Evolutionary conservation across 2,888 invertebrate species (phyloP).

Genomic region (Corbicula japonica): DNA sequence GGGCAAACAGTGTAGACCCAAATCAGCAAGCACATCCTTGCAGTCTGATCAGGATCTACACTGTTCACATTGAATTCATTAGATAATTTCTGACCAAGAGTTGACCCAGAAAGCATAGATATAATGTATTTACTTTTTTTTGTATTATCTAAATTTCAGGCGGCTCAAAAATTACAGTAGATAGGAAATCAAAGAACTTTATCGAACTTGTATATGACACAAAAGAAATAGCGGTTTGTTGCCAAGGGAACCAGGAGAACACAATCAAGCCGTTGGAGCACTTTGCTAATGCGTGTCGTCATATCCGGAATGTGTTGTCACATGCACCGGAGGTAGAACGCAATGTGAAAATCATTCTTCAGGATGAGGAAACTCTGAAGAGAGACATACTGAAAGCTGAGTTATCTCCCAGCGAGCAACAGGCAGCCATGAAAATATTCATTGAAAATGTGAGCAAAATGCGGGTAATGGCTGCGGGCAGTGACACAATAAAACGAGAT

Average conservation of each 20-base stretch:
- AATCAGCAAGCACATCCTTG: too few relatives aligned
- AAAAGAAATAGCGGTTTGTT: conserved; percentile 68
- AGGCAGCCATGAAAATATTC: conserved; percentile 71
- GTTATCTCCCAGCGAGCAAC: conserved; percentile 64
- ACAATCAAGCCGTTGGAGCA: conserved; percentile 70
- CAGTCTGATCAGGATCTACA: too few relatives aligned
- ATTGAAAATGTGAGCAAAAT: conserved; percentile 75
- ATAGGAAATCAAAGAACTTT: conserved; percentile 72
- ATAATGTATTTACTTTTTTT: too few relatives aligned
- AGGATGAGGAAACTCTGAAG: conserved; percentile 73
- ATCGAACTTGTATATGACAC: conserved; percentile 72
- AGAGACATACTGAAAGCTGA: conserved; percentile 76
- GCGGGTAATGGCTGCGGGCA: conserved; percentile 67
- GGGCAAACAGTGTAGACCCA: too few relatives aligned
- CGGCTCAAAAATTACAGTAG: conserved; percentile 68
- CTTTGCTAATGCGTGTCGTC: conserved; percentile 74
- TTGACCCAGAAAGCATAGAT: too few relatives aligned
- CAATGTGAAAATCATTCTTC: conserved; percentile 71
- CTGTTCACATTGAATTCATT: too few relatives aligned
- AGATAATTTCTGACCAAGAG: too few relatives aligned
- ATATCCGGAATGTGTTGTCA: conserved; percentile 72
- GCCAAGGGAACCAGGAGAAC: conserved; percentile 70
- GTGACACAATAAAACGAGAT: conserved; percentile 74
- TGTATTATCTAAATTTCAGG: too few relatives aligned
- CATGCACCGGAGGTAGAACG: conserved; percentile 71